Percentiles rank a stretch among this genome's conserved stretches.
phyloP scores from a whole-genome alignment of 2,888 invertebrate genomes.

The Caenorhabditis panamensis region DNA sequence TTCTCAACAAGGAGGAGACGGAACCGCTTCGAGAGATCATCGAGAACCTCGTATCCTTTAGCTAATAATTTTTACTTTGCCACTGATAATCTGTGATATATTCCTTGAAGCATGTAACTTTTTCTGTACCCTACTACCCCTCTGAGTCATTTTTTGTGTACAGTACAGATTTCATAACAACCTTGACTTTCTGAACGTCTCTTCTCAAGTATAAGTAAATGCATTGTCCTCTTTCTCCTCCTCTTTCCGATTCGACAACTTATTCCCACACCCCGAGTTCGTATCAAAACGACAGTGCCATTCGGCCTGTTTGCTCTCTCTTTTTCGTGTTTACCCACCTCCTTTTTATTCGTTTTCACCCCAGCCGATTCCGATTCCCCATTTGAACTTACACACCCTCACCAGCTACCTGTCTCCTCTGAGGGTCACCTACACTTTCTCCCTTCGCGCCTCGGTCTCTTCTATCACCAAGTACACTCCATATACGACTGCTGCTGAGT shows the following conservation, averaged over 20 bases:
- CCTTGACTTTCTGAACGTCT: not conserved
- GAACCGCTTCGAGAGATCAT: constrained; percentile 62
- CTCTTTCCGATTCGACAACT: constrained; percentile 11
- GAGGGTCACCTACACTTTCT: constrained; percentile 30
- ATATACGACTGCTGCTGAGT: not conserved
- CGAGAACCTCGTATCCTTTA: constrained; percentile 44
- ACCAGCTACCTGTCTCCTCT: constrained; percentile 3
- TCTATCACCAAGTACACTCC: not conserved
- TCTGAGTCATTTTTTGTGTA: not conserved
- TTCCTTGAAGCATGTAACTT: not conserved
- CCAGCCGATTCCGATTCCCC: constrained; percentile 30
- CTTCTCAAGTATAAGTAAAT: constrained; percentile 23
- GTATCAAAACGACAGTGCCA: constrained; percentile 30
- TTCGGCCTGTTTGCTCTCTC: constrained; percentile 41
- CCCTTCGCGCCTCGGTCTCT: constrained; percentile 13
- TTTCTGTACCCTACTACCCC: not conserved
- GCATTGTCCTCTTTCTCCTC: constrained; percentile 13
- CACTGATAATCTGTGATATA: constrained; percentile 5
- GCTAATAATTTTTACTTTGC: not conserved
- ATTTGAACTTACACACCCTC: constrained; percentile 25
- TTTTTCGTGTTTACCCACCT: constrained; percentile 25
- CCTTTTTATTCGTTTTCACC: constrained; percentile 38
- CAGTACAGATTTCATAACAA: constrained; percentile 1
- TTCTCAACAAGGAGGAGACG: constrained; percentile 60
- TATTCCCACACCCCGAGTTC: constrained; percentile 31